Evolutionary conservation across 2,113 vertebrate genomes (phyloP).

Genomic region (Hydrochoerus hydrochaeris): DNA sequence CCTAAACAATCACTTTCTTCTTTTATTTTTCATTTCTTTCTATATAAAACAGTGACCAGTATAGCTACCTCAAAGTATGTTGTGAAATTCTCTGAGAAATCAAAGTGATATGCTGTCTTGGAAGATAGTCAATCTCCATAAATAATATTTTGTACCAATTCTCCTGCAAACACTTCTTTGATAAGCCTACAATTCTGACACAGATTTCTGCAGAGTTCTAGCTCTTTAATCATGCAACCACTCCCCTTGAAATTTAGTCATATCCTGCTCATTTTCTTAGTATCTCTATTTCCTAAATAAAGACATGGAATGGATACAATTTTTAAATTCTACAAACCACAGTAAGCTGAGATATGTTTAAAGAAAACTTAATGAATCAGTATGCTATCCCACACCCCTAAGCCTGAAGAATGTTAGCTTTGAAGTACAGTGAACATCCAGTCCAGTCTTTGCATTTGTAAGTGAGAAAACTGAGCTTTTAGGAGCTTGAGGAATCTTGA

Average conservation of each 20-base stretch:
- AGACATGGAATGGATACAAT: not conserved
- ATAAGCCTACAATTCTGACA: not conserved
- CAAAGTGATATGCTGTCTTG: not conserved
- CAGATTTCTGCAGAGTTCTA: not conserved
- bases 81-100: constrained; percentile 11
- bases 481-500: not conserved
- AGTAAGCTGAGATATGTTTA: constrained; percentile 9
- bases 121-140: not conserved
- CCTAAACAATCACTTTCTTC: constrained; percentile 3
- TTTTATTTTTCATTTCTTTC: constrained; percentile 24
- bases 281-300: constrained; percentile 53
- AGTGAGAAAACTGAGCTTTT: not conserved
- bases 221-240: not conserved
- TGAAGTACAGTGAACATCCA: not conserved
- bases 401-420: constrained; percentile 6
- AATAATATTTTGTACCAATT: not conserved
- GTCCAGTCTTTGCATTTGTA: not conserved
- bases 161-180: not conserved
- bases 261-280: not conserved
- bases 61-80: not conserved
- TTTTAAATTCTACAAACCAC: constrained; percentile 9
- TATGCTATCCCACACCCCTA: not conserved
- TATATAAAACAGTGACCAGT: not conserved
- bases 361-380: constrained; percentile 19
- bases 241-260: not conserved